Base-by-base conservation (phyloP, 1,140 invertebrate species). In the Apolygus lucorum region DNA sequence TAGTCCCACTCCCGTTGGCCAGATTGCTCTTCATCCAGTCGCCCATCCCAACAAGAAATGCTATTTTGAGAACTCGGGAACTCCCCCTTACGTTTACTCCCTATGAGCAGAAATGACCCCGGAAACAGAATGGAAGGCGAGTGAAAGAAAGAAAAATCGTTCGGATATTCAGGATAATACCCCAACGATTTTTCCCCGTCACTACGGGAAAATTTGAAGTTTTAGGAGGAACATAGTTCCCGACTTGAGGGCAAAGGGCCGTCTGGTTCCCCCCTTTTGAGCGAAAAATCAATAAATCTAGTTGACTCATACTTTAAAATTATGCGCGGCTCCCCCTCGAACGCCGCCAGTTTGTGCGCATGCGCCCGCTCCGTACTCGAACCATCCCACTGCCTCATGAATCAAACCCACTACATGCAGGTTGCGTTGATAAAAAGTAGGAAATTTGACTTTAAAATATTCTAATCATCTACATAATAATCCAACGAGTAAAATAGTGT, bases 251-350 rank as follows among this genome's bases (percentile, higher is more conserved):
- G 34, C 8, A 11, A 49, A 49, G 34, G 17, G 17, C 34, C 17
- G 13, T 4, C 54, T 21, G 8, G 2, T 59, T 21, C 54, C 22
- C 54, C 11, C 54, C 8, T 24, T 13, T 13, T 59, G 22, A 59
- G 22, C 2, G 11, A 59, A 59, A 59, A 59, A 59, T 59, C 54
- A 59, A 59, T 59, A 59, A 59, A 59, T 59, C 54, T 24, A 4
- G 22, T 13, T 59, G 54, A 59, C 8, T 59, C 54, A 59, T 24
- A 21, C 54, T 13, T 59, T 22, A 22, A 59, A 59, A 59, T 59
- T 59, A 59, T 42, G 34, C 54, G 54, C 54, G 54, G 8, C 22
- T 24, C 4, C 54, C 54, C 8, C 54, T 4, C 54, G n/a, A n/a
- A n/a, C n/a, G n/a, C n/a, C n/a, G n/a, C n/a, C n/a, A n/a, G n/a